A percentile compares a stretch with the other conserved stretches of the same genome.
phyloP scores from a whole-genome alignment of 2,888 invertebrate genomes.

The Shargacucullia verbasci region DNA sequence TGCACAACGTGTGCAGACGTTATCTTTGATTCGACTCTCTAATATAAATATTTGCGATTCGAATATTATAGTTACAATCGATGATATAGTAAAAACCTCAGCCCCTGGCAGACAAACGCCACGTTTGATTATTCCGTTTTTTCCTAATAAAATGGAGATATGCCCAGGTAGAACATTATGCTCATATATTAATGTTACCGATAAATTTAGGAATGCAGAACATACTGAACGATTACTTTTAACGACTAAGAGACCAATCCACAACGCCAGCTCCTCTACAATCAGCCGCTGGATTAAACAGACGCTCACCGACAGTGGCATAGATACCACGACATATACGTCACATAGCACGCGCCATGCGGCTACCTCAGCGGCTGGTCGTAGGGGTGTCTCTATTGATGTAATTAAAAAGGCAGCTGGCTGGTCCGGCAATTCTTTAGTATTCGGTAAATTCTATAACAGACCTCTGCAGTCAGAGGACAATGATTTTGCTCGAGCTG shows the following conservation, averaged over 20 bases:
- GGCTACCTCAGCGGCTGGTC: neutral
- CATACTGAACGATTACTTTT: neutral
- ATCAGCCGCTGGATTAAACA: slow-evolving; percentile 5
- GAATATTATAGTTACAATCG: neutral
- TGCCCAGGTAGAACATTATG: neutral
- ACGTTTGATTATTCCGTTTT: neutral
- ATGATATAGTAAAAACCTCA: slow-evolving; percentile 10
- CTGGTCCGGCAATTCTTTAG: slow-evolving; percentile 2
- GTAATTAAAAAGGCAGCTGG: slow-evolving; percentile 3
- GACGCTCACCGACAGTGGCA: neutral
- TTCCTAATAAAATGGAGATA: neutral
- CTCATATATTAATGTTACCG: neutral
- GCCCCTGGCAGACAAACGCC: neutral
- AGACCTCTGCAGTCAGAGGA: too few relatives aligned
- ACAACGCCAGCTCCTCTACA: slow-evolving; percentile 2
- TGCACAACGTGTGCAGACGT: slow-evolving; percentile 17
- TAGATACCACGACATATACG: neutral
- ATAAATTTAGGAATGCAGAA: neutral
- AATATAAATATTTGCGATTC: neutral
- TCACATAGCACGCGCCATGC: slow-evolving; percentile 1
- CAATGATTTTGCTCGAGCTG: too few relatives aligned
- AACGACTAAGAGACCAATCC: slow-evolving; percentile 3
- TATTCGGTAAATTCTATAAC: slow-evolving; percentile 4
- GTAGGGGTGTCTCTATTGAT: slow-evolving; percentile 1
- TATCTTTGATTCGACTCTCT: slow-evolving; percentile 4